A percentile compares a stretch with the other conserved stretches of the same genome.
Evolutionary conservation across 2,113 vertebrate species (phyloP).

Genomic region (Salminus brasiliensis): DNA sequence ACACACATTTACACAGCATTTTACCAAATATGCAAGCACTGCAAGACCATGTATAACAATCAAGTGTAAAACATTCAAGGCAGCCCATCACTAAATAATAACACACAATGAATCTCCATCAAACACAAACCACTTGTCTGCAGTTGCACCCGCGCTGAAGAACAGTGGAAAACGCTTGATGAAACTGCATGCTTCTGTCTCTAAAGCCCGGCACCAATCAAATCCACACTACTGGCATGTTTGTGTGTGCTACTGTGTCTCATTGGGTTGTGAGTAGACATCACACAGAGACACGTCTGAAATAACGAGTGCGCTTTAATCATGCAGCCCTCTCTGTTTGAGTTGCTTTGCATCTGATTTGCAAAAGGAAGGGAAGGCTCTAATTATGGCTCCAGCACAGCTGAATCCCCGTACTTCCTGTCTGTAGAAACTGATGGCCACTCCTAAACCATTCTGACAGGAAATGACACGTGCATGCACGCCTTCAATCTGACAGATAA

Average conservation of each 20-base stretch:
- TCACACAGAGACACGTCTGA: constrained; percentile 85
- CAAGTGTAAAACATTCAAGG: not conserved
- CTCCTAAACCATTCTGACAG: constrained; percentile 88
- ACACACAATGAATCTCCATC: not conserved
- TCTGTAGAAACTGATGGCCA: constrained; percentile 86
- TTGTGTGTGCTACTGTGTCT: constrained; percentile 55
- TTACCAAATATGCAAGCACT: too few relatives aligned
- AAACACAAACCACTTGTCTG: not conserved
- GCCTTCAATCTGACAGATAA: constrained; percentile 84
- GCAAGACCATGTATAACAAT: too few relatives aligned
- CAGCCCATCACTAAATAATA: not conserved
- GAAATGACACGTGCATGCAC: constrained; percentile 90
- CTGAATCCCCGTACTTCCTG: constrained; percentile 85
- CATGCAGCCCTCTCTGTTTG: constrained; percentile 88
- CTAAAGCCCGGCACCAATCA: constrained; percentile 28
- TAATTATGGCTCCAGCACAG: constrained; percentile 92
- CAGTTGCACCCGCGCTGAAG: not conserved
- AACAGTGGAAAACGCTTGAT: not conserved
- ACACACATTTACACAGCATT: too few relatives aligned
- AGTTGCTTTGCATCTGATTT: constrained; percentile 95
- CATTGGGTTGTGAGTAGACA: constrained; percentile 56
- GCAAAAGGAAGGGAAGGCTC: constrained; percentile 84
- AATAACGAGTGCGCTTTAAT: constrained; percentile 99
- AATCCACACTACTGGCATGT: constrained; percentile 31
- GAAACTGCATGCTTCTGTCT: not conserved